Conservation (phyloP, 2,888 invertebrate genomes). For the Drosophila niveifrons region DNA sequence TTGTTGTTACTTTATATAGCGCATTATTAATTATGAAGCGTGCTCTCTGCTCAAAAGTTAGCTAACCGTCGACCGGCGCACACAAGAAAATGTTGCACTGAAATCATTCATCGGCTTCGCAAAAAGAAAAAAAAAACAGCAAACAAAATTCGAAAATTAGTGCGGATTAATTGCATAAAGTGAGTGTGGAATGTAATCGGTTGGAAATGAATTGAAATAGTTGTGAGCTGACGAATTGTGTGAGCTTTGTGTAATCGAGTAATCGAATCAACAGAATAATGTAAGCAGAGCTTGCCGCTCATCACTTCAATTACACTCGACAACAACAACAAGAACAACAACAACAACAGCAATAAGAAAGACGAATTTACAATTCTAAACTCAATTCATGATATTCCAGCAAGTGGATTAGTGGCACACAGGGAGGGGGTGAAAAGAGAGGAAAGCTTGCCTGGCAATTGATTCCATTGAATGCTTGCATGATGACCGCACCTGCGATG, state of each 20-base stretch:
- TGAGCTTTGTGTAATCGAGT: background rate
- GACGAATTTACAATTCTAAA: slow-evolving; percentile 20
- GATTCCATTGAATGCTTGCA: slow-evolving; percentile 50
- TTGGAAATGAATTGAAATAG: slow-evolving; percentile 8
- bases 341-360: slow-evolving; percentile 8
- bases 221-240: slow-evolving; percentile 19
- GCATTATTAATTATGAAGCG: slow-evolving; percentile 76
- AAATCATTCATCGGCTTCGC: background rate
- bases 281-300: slow-evolving; percentile 12
- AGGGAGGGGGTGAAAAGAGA: background rate
- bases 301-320: slow-evolving; percentile 21
- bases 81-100: slow-evolving; percentile 23
- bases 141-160: slow-evolving; percentile 15
- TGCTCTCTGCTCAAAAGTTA: slow-evolving; percentile 68
- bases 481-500: slow-evolving; percentile 63
- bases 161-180: slow-evolving; percentile 4
- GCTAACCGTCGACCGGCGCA: slow-evolving; percentile 72
- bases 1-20: slow-evolving; percentile 56
- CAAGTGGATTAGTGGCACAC: background rate
- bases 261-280: slow-evolving; percentile 1
- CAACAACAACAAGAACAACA: too few species aligned
- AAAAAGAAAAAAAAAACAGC: background rate
- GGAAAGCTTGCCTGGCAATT: slow-evolving; percentile 26
- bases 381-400: slow-evolving; percentile 21
- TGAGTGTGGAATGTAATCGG: background rate